A percentile compares a stretch with the other conserved stretches of the same genome.
These are phyloP conservation scores for Octonoba sinensis DNA, from an alignment of 2,888 invertebrate species.

Conservation along the genomic window DNA sequence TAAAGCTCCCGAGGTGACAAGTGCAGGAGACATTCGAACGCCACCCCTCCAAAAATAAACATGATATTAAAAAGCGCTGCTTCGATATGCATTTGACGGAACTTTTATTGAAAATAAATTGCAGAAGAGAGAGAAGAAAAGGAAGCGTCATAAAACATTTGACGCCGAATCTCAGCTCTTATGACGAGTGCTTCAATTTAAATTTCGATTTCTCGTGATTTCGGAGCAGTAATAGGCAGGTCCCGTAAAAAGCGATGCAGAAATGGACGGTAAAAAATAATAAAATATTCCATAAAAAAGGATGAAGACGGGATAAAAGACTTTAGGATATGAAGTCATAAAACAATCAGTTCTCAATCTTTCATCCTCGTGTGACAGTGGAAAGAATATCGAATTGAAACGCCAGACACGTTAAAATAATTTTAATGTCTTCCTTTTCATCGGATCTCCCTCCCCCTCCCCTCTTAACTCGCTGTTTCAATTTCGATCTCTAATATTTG, in stretches of 20 bases:
- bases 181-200: slow-evolving; percentile 62
- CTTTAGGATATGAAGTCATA: slow-evolving; percentile 49
- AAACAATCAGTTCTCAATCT: slow-evolving; percentile 62
- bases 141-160: slow-evolving; percentile 52
- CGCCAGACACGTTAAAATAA: slow-evolving; percentile 32
- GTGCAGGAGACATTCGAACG: slow-evolving; percentile 43
- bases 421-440: slow-evolving; percentile 3
- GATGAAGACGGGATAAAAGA: slow-evolving; percentile 12
- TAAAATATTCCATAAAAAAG: slow-evolving; percentile 20
- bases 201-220: slow-evolving; percentile 58
- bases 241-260: slow-evolving; percentile 13
- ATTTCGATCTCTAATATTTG: slow-evolving; percentile 40
- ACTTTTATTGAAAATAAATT: slow-evolving; percentile 62
- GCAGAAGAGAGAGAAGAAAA: slow-evolving; percentile 5
- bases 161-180: slow-evolving; percentile 50
- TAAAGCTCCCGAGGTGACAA: slow-evolving; percentile 45
- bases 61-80: slow-evolving; percentile 56
- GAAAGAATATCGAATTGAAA: slow-evolving; percentile 16
- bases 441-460: slow-evolving; percentile 8
- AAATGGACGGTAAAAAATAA: slow-evolving; percentile 19
- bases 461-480: slow-evolving; percentile 22
- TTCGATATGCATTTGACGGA: slow-evolving; percentile 48
- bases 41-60: slow-evolving; percentile 46
- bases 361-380: slow-evolving; percentile 51
- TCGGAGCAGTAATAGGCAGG: slow-evolving; percentile 22